Base-by-base conservation (phyloP, 1,140 invertebrate genomes). In the Rhysida immarginata region DNA sequence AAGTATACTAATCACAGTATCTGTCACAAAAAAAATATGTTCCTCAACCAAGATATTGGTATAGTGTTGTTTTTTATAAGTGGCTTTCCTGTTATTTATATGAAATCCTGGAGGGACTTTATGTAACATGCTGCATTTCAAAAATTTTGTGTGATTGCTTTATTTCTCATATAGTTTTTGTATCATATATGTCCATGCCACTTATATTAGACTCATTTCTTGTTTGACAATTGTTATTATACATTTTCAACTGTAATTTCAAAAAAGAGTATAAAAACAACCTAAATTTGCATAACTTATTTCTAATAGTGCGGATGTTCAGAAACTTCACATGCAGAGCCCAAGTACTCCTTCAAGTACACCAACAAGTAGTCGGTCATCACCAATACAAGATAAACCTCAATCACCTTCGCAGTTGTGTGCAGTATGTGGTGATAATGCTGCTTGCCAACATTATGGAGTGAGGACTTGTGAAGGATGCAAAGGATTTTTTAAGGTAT, bases 371-470 rank as follows among this genome's bases (percentile, higher is more conserved):
- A 54, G 13, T 26, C 49, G 58, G 25, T 68, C 68, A 8, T 60
- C 61, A 21, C 59, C 66, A 2, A 67, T 62, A 13, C 75, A 65
- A 35, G 75, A 83, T 23, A 80, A 82, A 8, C 80, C 83, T 0
- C 76, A 76, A 1, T 82, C 82, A 2, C 82, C 84, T 0, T 88
- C 86, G 21, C 87, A 96, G 68, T 70, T 96, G 25, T 99, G 96
- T 70, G 94, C 95, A 2, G 96, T 99, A 2, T 99, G 96, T 68
- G 95, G 94, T 0, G 96, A 99, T 70, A 95, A 91, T 5, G 96
- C 96, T 0, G 93, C 94, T 20, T 98, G 96, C 65, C 93, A 97
- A 65, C 94, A 99, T 69, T 99, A 99, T 67, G 96, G 95, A 0
- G 95, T 98, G 0, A 74, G 94, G 42, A 99, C 96, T 0, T 93